Conservation (phyloP, 1,140 invertebrate genomes). For the Drosophila gunungcola region DNA sequence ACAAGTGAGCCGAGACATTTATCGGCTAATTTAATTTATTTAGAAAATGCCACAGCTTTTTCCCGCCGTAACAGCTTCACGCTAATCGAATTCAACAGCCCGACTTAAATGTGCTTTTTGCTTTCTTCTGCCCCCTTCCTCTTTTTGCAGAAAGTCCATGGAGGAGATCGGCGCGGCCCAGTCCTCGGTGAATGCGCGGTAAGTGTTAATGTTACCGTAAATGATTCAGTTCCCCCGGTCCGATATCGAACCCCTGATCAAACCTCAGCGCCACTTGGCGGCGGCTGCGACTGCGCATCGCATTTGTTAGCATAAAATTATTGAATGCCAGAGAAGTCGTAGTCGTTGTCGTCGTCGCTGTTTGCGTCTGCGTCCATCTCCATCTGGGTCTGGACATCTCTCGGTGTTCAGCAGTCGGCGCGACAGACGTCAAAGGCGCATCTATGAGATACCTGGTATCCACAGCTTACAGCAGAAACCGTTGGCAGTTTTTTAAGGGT, state of each 20-base stretch:
- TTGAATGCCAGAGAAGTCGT: slow-evolving; percentile 77
- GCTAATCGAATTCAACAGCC: slow-evolving; percentile 78
- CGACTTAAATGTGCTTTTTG: slow-evolving; percentile 51
- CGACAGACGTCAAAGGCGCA: slow-evolving; percentile 61
- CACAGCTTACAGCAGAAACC: slow-evolving; percentile 41
- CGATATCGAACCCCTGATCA: slow-evolving; percentile 1
- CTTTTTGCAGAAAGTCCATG: slow-evolving; percentile 87
- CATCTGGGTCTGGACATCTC: slow-evolving; percentile 9
- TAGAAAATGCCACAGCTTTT: slow-evolving; percentile 77
- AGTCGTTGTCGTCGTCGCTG: slow-evolving; percentile 55
- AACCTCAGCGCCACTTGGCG: slow-evolving; percentile 71
- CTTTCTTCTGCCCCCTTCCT: slow-evolving; percentile 27
- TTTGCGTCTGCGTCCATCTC: slow-evolving; percentile 38
- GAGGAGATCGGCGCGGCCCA: slow-evolving; percentile 88
- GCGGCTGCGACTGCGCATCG: slow-evolving; percentile 47
- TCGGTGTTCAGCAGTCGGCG: slow-evolving; percentile 41
- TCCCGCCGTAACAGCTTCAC: slow-evolving; percentile 53
- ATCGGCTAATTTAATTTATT: slow-evolving; percentile 84
- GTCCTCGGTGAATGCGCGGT: slow-evolving; percentile 89
- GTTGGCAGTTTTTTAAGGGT: slow-evolving; percentile 28
- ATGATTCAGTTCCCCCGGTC: slow-evolving; percentile 49
- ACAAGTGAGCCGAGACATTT: slow-evolving; percentile 83
- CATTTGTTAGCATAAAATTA: slow-evolving; percentile 85
- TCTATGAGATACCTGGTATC: slow-evolving; percentile 63
- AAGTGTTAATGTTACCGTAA: slow-evolving; percentile 86